Conservation (phyloP, 2,113 vertebrate species). For the Phrynocephalus versicolor region DNA sequence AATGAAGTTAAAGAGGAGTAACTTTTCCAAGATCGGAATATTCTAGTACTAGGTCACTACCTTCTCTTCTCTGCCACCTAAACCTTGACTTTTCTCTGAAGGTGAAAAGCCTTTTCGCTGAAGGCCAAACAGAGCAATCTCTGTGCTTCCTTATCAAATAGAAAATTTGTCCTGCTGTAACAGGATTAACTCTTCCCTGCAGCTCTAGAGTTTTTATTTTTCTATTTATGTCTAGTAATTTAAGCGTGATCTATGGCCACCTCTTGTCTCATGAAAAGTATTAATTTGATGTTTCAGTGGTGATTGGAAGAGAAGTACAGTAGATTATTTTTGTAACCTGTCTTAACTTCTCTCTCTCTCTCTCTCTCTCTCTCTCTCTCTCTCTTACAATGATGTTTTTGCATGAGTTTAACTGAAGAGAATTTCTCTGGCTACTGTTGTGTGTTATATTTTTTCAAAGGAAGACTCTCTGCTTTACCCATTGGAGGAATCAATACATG, state of each 20-base stretch:
- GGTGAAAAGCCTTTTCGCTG: no score
- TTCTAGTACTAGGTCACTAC: no score
- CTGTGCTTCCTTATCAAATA: not conserved
- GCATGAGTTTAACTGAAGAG: conserved; percentile 52
- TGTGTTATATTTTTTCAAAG: not conserved
- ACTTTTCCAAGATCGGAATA: no score
- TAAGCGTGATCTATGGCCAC: conserved; percentile 12
- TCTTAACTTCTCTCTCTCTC: conserved; percentile 47
- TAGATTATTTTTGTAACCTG: not conserved
- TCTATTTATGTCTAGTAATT: conserved; percentile 27
- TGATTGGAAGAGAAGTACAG: not conserved
- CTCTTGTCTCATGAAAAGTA: not conserved
- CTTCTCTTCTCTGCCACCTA: not conserved
- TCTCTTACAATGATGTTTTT: conserved; percentile 47
- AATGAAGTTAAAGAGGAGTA: no score
- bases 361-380: conserved; percentile 16
- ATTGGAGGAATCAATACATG: not conserved
- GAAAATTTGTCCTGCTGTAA: not conserved
- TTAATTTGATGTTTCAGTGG: not conserved
- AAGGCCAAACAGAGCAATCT: not conserved
- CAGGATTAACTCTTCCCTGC: conserved; percentile 11
- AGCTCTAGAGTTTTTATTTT: conserved; percentile 29
- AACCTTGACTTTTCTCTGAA: not conserved
- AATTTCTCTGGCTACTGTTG: not conserved
- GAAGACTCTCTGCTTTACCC: not conserved